Base-by-base conservation (phyloP, 1,140 invertebrate species). In the Lepeophtheirus salmonis region DNA sequence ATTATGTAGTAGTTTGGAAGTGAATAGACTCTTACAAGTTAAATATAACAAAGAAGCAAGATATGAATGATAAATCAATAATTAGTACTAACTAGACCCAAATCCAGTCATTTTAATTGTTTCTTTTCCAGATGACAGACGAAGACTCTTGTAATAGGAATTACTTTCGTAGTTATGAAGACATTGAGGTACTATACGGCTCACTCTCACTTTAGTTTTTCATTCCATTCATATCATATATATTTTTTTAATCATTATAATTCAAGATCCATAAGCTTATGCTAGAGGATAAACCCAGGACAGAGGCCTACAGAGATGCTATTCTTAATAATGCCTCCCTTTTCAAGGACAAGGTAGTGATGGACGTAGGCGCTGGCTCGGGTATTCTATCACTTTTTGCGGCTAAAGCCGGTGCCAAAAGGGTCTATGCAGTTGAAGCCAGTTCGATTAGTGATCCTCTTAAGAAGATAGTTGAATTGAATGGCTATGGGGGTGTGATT, bases 351-450 rank as follows among this genome's bases (percentile, higher is more conserved):
- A 83, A 81, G 68, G 69, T 77, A 18, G 78, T 56, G 20, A 64
- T 66, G 62, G 64, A 63, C 20, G 18, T 63, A 50, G 49, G 24
- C 3, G 22, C 21, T 21, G 23, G 59, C 16, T 48, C 78, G 65
- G 89, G 90, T 18, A 94, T 98, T 67, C 74, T 98, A 14, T 94
- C 89, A 23, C 83, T 97, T 78, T 96, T 98, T 77, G 86, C 86
- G 68, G 89, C 89, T 17, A 81, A 89, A 68, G 88, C 89, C 56
- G 94, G 91, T 18, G 91, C 92, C 3, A 78, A 77, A 41, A 82
- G 80, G 72, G 89, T 98, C 0, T 86, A 87, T 72, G 92, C 89
- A 13, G 80, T 97, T 64, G 88, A 95, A 75, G 86, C 89, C 66
- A 92, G 88, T 56, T 80, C 84, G 64, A 80, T 92, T 50, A 79